phyloP scores from a whole-genome alignment of 2,888 invertebrate species.

The Macropis europaea region DNA sequence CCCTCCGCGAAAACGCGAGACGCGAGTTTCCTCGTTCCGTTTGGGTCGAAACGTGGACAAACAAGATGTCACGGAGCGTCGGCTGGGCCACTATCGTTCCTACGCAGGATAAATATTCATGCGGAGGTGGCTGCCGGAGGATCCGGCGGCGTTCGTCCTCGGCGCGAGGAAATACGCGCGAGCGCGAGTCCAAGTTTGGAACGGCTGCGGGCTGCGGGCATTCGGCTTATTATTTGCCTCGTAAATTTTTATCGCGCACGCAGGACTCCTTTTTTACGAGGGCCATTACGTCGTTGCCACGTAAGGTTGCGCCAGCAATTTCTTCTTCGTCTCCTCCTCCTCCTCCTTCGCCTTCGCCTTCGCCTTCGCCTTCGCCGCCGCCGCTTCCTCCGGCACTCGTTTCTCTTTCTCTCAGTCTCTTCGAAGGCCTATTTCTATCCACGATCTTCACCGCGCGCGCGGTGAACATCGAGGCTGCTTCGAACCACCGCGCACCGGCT shows the following conservation, averaged over 20 bases:
- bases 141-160: neutral
- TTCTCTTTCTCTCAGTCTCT: neutral
- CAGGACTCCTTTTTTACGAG: slow-evolving; percentile 71
- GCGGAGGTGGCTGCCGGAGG: slow-evolving; percentile 5
- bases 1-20: no score
- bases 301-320: slow-evolving; percentile 61
- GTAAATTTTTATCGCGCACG: slow-evolving; percentile 75
- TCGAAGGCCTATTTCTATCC: no score
- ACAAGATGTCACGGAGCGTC: no score
- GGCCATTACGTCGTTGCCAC: slow-evolving; percentile 70
- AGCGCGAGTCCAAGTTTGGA: slow-evolving; percentile 39
- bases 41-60: no score
- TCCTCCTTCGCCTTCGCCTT: neutral
- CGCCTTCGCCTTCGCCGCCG: slow-evolving; percentile 5
- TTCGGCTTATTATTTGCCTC: slow-evolving; percentile 72
- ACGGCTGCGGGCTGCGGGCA: slow-evolving; percentile 26
- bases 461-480: no score
- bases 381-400: slow-evolving; percentile 1
- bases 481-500: no score
- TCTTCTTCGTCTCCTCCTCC: neutral
- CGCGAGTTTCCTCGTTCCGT: no score
- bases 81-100: slow-evolving; percentile 15
- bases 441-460: no score
- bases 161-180: slow-evolving; percentile 18
- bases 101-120: slow-evolving; percentile 46